These are phyloP conservation scores for Scalopus aquaticus DNA, from an alignment of 2,113 vertebrate genomes.

Conservation along the genomic window DNA sequence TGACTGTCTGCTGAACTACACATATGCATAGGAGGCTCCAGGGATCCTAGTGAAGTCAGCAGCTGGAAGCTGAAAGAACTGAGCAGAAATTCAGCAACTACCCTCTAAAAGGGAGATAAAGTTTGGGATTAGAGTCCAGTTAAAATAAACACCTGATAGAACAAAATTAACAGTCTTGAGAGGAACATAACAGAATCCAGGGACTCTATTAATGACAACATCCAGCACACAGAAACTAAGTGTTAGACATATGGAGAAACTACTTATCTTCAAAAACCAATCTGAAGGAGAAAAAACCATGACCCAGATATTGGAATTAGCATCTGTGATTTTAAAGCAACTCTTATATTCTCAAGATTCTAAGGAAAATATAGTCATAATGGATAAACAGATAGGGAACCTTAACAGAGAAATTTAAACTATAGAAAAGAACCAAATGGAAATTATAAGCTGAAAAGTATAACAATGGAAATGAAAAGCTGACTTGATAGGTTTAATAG, in stretches of 20 bases:
- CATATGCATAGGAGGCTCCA: background rate
- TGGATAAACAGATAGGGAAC: background rate
- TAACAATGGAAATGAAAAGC: background rate
- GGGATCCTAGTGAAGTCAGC: background rate
- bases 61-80: background rate
- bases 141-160: background rate
- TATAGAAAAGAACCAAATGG: background rate
- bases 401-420: background rate
- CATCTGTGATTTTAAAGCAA: conserved; percentile 3
- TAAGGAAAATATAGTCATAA: conserved; percentile 1
- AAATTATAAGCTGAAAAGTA: conserved; percentile 27
- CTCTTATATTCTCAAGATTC: background rate
- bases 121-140: background rate
- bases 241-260: background rate
- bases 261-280: background rate
- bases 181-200: conserved; percentile 13
- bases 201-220: background rate
- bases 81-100: background rate
- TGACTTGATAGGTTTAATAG: background rate
- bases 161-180: background rate
- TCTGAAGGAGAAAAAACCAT: background rate
- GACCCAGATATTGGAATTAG: background rate
- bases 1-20: background rate
- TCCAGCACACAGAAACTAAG: background rate
- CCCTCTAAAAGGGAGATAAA: background rate